Evolutionary conservation across 1,140 invertebrate genomes (phyloP), one percentile per base, ranked within the genome.

Genomic region (Nymphalis io): DNA sequence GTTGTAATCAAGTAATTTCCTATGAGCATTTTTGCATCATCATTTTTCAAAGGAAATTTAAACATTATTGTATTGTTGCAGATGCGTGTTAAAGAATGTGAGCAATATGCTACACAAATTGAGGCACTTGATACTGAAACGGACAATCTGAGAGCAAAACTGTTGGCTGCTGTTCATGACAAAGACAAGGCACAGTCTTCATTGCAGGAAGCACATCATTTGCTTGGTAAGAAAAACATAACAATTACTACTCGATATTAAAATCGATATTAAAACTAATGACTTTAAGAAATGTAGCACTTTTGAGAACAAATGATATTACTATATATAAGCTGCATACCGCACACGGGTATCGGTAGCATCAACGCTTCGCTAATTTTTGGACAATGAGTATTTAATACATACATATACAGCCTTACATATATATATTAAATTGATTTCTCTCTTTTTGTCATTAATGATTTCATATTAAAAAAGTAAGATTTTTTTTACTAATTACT

Each of bases 141-240:
- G 23, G 84, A 84, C 68, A 84, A 46, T 78, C 81, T 92, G 0
- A 84, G 92, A 12, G 93, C 89, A 21, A 79, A 91, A 11, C 78
- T 93, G 0, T 80, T 84, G 0, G 91, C 93, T 5, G 82, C 92
- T 5, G 78, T 93, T 46, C 92, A 89, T 33, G 93, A 94, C 53
- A 85, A 91, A 46, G 93, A 93, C 21, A 89, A 93, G 20, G 90
- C 91, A 1, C 82, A 92, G 38, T 78, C 93, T 0, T 92, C 90
- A 13, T 79, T 93, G 13, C 87, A 93, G 51, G 89, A 93, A 65
- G 89, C 92, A 15, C 93, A 93, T 73, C 90, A 93, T 39, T 83
- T 93, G 64, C 86, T 93, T 63, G 93, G 91, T 92, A 83, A 60
- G 46, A 20, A 51, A 20, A 27, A 55, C 23, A 51, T 10, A 18